Evolutionary conservation across 1,140 invertebrate genomes (phyloP).

Genomic region (Vanessa tameamea): DNA sequence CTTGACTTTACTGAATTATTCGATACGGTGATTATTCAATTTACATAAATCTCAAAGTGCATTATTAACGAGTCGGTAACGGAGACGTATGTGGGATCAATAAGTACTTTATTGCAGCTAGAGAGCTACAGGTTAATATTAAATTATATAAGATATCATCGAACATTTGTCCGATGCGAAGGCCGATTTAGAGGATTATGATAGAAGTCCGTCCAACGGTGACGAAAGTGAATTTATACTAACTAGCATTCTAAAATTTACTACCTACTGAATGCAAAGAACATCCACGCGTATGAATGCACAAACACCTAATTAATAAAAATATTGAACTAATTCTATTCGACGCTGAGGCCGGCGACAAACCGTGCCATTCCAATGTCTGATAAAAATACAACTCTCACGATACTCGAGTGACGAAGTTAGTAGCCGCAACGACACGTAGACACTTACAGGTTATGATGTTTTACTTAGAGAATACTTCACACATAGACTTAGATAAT

Average conservation of each 20-base stretch:
- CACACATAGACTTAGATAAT: not conserved
- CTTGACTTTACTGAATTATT: constrained; percentile 6
- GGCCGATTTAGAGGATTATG: constrained; percentile 39
- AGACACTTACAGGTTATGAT: not conserved
- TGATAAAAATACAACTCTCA: constrained; percentile 11
- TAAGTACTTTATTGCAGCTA: constrained; percentile 37
- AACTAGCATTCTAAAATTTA: constrained; percentile 80
- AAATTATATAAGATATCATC: constrained; percentile 43
- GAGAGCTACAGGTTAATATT: constrained; percentile 5
- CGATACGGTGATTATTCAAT: not conserved
- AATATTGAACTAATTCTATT: constrained; percentile 74
- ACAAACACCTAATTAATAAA: constrained; percentile 75
- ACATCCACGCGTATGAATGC: constrained; percentile 72
- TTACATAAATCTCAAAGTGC: constrained; percentile 57
- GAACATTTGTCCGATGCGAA: constrained; percentile 31
- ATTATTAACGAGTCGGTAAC: constrained; percentile 66
- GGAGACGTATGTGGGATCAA: constrained; percentile 41
- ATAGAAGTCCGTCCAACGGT: constrained; percentile 55
- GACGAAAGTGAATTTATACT: constrained; percentile 73
- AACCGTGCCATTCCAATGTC: constrained; percentile 51
- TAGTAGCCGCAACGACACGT: not conserved
- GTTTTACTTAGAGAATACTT: not conserved
- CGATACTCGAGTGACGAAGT: not conserved
- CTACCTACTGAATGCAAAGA: constrained; percentile 76
- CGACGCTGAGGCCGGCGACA: constrained; percentile 59